Conservation (phyloP, 2,797 vertebrate species). For the Chlorospingus flavigularis region DNA sequence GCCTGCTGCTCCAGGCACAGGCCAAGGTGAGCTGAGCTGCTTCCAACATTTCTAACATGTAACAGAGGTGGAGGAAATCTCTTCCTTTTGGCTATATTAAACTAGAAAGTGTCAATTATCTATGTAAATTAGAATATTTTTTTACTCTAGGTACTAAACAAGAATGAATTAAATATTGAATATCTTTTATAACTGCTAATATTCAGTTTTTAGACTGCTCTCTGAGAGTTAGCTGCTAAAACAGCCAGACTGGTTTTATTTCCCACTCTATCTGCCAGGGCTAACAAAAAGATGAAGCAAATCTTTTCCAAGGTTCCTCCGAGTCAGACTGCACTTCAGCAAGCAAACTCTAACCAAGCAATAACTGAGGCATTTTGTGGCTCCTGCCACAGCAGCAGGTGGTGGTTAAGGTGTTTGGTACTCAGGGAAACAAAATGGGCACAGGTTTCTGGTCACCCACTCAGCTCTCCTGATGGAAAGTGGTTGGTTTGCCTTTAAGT, state of each 20-base stretch:
- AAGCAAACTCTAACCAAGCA: not conserved
- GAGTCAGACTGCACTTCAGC: not conserved
- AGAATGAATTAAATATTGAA: not conserved
- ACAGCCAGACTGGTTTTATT: not conserved
- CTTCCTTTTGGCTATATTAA: not conserved
- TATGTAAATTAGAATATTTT: rapidly evolving
- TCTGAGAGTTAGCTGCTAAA: not conserved
- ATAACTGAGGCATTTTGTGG: not conserved
- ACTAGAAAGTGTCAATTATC: not conserved
- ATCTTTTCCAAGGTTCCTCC: not conserved
- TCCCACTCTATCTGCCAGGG: not conserved
- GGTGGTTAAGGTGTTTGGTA: not conserved
- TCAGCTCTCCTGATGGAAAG: not conserved
- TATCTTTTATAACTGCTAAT: not conserved
- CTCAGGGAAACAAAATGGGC: not conserved
- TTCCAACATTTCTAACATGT: not conserved
- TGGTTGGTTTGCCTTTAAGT: not conserved
- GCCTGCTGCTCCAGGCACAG: conserved; percentile 82
- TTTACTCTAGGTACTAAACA: not conserved
- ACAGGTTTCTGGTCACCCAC: not conserved
- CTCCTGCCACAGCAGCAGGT: not conserved
- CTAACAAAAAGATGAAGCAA: not conserved
- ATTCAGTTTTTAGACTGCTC: not conserved
- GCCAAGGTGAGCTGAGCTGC: conserved; percentile 75
- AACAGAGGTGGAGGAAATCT: not conserved